These are phyloP conservation scores for Ernsta delagoae DNA, from an alignment of 2,888 invertebrate genomes.

Conservation along the genomic window DNA sequence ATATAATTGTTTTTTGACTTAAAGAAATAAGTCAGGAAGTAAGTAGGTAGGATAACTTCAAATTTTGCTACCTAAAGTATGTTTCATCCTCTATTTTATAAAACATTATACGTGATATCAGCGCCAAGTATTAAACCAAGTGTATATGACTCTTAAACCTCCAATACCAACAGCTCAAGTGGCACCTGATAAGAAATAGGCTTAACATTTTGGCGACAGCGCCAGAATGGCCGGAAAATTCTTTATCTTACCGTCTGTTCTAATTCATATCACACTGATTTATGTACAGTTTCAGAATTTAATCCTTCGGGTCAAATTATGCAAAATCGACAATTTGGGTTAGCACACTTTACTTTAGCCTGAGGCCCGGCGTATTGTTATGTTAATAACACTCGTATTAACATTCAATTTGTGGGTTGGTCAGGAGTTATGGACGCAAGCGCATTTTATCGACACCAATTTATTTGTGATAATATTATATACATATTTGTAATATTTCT, in stretches of 20 bases:
- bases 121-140: too few relatives aligned
- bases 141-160: not conserved
- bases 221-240: conserved; percentile 22
- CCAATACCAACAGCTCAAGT: conserved; percentile 26
- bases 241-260: conserved; percentile 31
- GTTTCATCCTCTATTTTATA: too few relatives aligned
- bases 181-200: conserved; percentile 30
- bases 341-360: conserved; percentile 7
- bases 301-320: conserved; percentile 32
- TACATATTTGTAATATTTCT: too few relatives aligned
- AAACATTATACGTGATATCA: too few relatives aligned
- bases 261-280: conserved; percentile 35
- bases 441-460: conserved; percentile 1
- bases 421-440: conserved; percentile 15
- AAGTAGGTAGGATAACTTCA: too few relatives aligned
- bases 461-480: conserved; percentile 1
- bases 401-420: conserved; percentile 32
- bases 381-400: conserved; percentile 14
- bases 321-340: conserved; percentile 31
- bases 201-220: conserved; percentile 27
- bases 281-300: conserved; percentile 26
- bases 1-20: too few relatives aligned
- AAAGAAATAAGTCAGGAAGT: too few relatives aligned
- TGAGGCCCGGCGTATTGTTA: conserved; percentile 2
- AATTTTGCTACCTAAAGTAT: too few relatives aligned